These are phyloP conservation scores for Ischnus inquisitorius DNA, from an alignment of 2,888 invertebrate species.

Conservation along the genomic window DNA sequence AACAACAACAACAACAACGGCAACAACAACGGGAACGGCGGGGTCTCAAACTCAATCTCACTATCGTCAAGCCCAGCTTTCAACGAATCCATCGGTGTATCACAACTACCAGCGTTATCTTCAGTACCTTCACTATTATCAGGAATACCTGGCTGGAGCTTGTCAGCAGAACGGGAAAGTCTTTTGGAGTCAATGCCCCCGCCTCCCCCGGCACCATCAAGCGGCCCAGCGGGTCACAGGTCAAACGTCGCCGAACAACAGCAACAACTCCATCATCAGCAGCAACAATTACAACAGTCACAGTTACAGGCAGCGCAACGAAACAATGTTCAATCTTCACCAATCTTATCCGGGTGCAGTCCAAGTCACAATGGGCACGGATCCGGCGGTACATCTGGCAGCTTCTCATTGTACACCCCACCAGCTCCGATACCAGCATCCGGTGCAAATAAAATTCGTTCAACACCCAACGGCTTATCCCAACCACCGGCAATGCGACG, in stretches of 20 bases:
- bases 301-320: conserved; percentile 72
- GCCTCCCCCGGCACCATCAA: conserved; percentile 83
- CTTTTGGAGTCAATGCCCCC: conserved; percentile 81
- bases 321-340: conserved; percentile 78
- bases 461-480: conserved; percentile 82
- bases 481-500: conserved; percentile 84
- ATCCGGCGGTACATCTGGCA: conserved; percentile 43
- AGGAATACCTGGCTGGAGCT: conserved; percentile 80
- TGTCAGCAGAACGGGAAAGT: conserved; percentile 81
- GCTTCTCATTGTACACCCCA: conserved; percentile 87
- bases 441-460: conserved; percentile 81
- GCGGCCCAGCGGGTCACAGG: conserved; percentile 76
- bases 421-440: conserved; percentile 84
- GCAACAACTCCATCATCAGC: conserved; percentile 78
- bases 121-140: conserved; percentile 80
- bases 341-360: conserved; percentile 79
- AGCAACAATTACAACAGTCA: conserved; percentile 75
- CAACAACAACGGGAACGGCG: conserved; percentile 61
- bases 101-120: conserved; percentile 79
- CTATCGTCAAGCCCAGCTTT: conserved; percentile 70
- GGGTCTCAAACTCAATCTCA: conserved; percentile 59
- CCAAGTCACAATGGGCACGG: conserved; percentile 83
- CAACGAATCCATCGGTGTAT: conserved; percentile 72
- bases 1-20: conserved; percentile 61
- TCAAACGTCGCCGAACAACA: conserved; percentile 75